Evolutionary conservation across 1,140 invertebrate genomes (phyloP), one percentile per base, ranked within the genome.

Genomic region (Euborellia annulipes): DNA sequence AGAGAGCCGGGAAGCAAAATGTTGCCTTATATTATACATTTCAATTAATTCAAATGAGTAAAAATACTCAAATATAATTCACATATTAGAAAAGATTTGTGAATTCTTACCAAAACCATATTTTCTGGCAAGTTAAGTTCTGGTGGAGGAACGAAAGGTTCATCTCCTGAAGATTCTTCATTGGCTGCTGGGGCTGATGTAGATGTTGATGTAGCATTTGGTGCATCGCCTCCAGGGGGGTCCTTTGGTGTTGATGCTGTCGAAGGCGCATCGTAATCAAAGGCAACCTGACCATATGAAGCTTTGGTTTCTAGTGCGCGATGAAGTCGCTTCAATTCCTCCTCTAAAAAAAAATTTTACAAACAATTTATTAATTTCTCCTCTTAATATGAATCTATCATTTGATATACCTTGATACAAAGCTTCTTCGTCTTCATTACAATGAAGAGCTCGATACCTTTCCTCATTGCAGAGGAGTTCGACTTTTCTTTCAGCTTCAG

Each of bases 391-490:
- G n/a, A n/a, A n/a, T n/a, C n/a, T n/a, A n/a, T n/a, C n/a, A n/a
- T n/a, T n/a, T n/a, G n/a, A n/a, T n/a, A n/a, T 62, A 84, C 82
- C 84, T 75, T 86, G 82, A 58, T 85, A 85, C 63, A 85, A 70
- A 45, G 78, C 73, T 56, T 87, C 81, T 58, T 90, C 85, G 53
- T 80, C 78, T 58, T 88, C 82, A 66, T 91, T 86, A 48, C 81
- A 83, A 55, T 82, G 78, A 1, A 95, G 69, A 19, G 87, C 87
- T 37, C 82, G 64, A 66, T 91, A 95, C 21, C 90, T 66, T 68
- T 95, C 90, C 58, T 88, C 82, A 61, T 94, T 90, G 61, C 85
- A 90, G 14, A 89, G 62, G 54, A 82, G 79, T 62, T 94, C 88
- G 45, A 87, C 71, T 60, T 82, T 77, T 50, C 75, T 67, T 65